phyloP scores from a whole-genome alignment of 2,113 vertebrate species.

The Osmerus eperlanus region DNA sequence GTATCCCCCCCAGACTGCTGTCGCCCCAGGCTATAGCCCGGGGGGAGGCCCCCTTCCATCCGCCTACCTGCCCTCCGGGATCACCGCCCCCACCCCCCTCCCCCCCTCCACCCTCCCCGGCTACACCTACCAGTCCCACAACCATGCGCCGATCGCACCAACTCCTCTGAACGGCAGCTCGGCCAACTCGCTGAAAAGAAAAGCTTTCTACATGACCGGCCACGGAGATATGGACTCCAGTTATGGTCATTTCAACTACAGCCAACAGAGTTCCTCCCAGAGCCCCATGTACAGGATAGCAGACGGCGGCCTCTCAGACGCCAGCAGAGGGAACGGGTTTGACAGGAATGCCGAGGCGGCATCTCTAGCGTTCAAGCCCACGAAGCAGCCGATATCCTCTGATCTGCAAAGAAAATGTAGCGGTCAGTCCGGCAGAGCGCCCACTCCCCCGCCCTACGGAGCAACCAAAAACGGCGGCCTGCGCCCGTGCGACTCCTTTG shows the following conservation, averaged over 20 bases:
- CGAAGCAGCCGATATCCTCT: slow-evolving; percentile 90
- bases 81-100: slow-evolving; percentile 92
- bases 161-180: slow-evolving; percentile 92
- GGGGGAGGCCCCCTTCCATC: slow-evolving; percentile 90
- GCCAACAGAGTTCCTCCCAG: slow-evolving; percentile 96
- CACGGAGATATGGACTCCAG: slow-evolving; percentile 96
- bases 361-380: slow-evolving; percentile 94
- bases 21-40: slow-evolving; percentile 91
- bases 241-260: slow-evolving; percentile 96
- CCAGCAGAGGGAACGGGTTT: slow-evolving; percentile 91
- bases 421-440: slow-evolving; percentile 86
- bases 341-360: slow-evolving; percentile 90
- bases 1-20: slow-evolving; percentile 91
- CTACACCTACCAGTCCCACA: slow-evolving; percentile 94
- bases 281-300: slow-evolving; percentile 97
- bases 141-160: slow-evolving; percentile 87
- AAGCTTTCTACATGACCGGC: slow-evolving; percentile 98
- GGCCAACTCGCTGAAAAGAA: slow-evolving; percentile 95
- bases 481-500: slow-evolving; percentile 85
- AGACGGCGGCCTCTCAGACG: slow-evolving; percentile 90
- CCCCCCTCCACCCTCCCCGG: slow-evolving; percentile 90
- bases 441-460: slow-evolving; percentile 90
- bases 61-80: slow-evolving; percentile 94
- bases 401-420: slow-evolving; percentile 96
- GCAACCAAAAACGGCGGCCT: slow-evolving; percentile 87